Evolutionary conservation across 2,888 invertebrate genomes (phyloP), one percentile per base, ranked within the genome.

Genomic region (Prosopocoilus inquinatus): DNA sequence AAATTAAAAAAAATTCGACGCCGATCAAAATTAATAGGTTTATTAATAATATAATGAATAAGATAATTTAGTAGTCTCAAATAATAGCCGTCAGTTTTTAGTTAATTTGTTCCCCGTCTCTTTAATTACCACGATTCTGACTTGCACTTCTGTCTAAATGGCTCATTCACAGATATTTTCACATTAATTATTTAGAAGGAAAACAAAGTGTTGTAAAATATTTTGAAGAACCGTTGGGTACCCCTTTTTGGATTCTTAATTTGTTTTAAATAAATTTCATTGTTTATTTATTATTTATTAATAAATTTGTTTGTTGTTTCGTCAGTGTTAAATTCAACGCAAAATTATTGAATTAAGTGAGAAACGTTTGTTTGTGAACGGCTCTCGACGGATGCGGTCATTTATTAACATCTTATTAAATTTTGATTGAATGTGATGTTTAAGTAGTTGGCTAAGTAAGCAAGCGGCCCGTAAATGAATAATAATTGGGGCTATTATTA

Each of bases 11-110:
- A 41, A 11, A n/a, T n/a, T 15, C 41, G 16, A 41, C 41, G 16
- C 47, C 39, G 57, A 50, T 58, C 57, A 47, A 47, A 51, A 64
- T 67, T 66, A 69, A 66, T 66, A 65, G 64, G 59, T 60, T 67
- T 65, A 63, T 62, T 68, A 69, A 70, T 67, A 65, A 67, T 62
- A 64, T 65, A 68, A 66, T 68, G 67, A 68, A 67, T 65, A 64
- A 66, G 66, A 63, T 61, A 66, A 67, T 67, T 63, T 64, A 63
- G 66, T 64, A 64, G 66, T 66, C 61, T 60, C 54, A 60, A 62
- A 63, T 58, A 61, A 61, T 61, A 59, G 47, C 47, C 58, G 53
- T 61, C 59, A 58, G 57, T 47, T 55, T 52, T 54, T 60, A 47
- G 58, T 61, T 61, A 63, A 63, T 63, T 63, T 61, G 59, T 58